Evolutionary conservation across 2,113 vertebrate species (phyloP), one percentile per base, ranked within the genome.

Genomic region (human (Homo sapiens)): DNA sequence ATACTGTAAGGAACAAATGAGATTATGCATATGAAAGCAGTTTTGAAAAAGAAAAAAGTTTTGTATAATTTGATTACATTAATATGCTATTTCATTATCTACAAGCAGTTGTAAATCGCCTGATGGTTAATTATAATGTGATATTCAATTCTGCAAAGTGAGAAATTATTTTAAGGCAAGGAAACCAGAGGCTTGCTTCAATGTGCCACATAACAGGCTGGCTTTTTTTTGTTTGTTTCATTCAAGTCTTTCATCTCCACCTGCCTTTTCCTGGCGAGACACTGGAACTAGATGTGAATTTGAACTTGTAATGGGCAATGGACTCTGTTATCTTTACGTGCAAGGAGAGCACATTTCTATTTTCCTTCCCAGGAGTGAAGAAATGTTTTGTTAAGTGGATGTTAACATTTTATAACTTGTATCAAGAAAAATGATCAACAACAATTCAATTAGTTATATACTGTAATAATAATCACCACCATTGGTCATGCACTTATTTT

Each of bases 101-200:
- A 80, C 48, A 73, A 81, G 90, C 70, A 81, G 59, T 66, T 84
- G 0, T 5, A 80, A 84, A 64, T 25, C 70, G 32, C 5, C 22
- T 78, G 75, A 83, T 18, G 43, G 8, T 97, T 96, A 81, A 87
- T 89, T 11, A 2, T 38, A 70, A 89, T 75, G 93, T 7, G n/a
- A 27, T 75, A 66, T 5, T 93, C 30, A 93, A 94, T 64, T 92
- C 73, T 48, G 83, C 40, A 38, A 89, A 70, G 1, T 87, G 16
- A 93, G 27, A 23, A 64, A 20, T 76, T 86, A 80, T 43, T 92
- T 81, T 64, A 83, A 97, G 7, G 2, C 35, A 87, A 97, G 96
- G 92, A 83, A 87, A 64, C 27, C 22, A 3, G 12, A 96, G 10
- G 20, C 2, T 80, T 35, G 57, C 66, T 90, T 11, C 40, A 89